Evolutionary conservation across 2,113 vertebrate species (phyloP), one percentile per base, ranked within the genome.

Genomic region (Pelobates fuscus): DNA sequence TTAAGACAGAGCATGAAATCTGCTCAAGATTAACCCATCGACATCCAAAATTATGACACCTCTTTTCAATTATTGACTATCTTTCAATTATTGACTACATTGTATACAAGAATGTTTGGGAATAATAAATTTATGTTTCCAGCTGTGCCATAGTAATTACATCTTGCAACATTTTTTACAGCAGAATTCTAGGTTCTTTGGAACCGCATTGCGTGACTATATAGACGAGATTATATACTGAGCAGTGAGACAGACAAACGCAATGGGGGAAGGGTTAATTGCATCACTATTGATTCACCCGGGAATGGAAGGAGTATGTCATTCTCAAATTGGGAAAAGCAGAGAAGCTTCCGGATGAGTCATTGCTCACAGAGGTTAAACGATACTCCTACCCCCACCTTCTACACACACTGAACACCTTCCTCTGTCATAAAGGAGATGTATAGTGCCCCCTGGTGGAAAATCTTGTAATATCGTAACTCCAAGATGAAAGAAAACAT

Each of bases 341-440:
- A 75, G 64, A 66, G 52, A 67, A 32, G 63, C 37, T 76, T 76
- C 63, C 63, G 72, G 54, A 76, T 76, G 72, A 76, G 54, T 76
- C 72, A 76, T 59, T 75, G 52, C 55, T 26, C 60, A 55, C 18
- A 67, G 71, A 75, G 62, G 63, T 67, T 59, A 58, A 21, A 15
- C 2, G 23, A n/a, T 59, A 2, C 37, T 59, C 72, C 25, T 27
- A 61, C 71, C 64, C 25, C 43, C 54, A 24, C 26, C 44, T 5
- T 60, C 20, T 52, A 76, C 30, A n/a, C 46, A 29, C 8, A 27
- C 18, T 24, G 57, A 5, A 37, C 63, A 23, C n/a, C 25, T 41
- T 52, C 21, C 8, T 54, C 11, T 32, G 21, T 14, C 7, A 23
- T 20, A 10, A 55, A 37, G 1, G 71, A 60, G 14, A n/a, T 11